phyloP scores from a whole-genome alignment of 1,140 invertebrate species.

The Drosophila kanapiae region DNA sequence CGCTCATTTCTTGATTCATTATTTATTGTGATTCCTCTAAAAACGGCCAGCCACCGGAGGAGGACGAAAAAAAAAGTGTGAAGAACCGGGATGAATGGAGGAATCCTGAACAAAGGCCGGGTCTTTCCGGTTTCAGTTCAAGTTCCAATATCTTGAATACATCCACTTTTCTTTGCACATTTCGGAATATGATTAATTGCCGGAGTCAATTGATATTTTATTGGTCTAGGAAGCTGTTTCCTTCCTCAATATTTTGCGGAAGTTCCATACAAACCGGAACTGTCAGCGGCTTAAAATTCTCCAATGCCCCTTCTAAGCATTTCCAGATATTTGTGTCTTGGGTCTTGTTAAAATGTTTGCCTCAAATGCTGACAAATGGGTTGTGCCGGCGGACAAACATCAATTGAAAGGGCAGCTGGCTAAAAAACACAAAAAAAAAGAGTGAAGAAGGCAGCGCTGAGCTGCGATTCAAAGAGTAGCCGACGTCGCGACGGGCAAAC shows the following conservation, averaged over 20 bases:
- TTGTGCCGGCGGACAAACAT: conserved; percentile 53
- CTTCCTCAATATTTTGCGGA: conserved; percentile 53
- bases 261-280: conserved; percentile 72
- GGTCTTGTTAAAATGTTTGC: conserved; percentile 69
- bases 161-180: conserved; percentile 60
- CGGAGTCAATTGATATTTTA: conserved; percentile 84
- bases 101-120: conserved; percentile 62
- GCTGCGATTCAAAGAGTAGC: conserved; percentile 56
- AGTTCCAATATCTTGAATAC: background rate
- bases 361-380: conserved; percentile 77
- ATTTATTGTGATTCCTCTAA: conserved; percentile 81
- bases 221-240: conserved; percentile 58
- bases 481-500: conserved; percentile 71
- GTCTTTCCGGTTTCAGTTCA: conserved; percentile 65
- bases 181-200: conserved; percentile 84
- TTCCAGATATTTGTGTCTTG: conserved; percentile 25
- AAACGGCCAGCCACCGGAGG: conserved; percentile 55
- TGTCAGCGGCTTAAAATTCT: conserved; percentile 42
- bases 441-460: conserved; percentile 18
- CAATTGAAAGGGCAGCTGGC: conserved; percentile 70
- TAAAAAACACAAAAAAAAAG: conserved; percentile 42
- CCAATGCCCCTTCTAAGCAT: background rate
- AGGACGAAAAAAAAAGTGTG: conserved; percentile 67
- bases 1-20: conserved; percentile 84
- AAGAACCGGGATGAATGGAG: conserved; percentile 60